These are phyloP conservation scores for Heliocidaris tuberculata DNA, from an alignment of 35 echinoderm and acorn worm genomes.

Conservation along the genomic window DNA sequence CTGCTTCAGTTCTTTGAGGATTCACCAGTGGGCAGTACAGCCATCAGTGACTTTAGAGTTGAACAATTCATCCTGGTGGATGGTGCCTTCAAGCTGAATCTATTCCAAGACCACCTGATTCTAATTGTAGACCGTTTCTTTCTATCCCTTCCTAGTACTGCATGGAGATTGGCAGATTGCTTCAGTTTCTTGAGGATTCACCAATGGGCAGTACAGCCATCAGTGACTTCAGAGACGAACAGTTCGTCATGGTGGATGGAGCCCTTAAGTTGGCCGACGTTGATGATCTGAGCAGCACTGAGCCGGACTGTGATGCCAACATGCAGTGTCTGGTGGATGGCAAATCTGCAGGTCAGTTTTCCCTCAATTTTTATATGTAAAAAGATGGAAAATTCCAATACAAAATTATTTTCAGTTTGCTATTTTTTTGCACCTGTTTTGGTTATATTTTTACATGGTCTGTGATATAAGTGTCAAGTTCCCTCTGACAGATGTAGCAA, in stretches of 20 bases:
- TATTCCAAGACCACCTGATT: too few relatives aligned
- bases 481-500: too few relatives aligned
- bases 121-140: not conserved
- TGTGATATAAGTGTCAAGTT: too few relatives aligned
- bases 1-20: slow-evolving; percentile 74
- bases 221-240: slow-evolving; percentile 79
- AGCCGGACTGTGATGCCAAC: slow-evolving; percentile 73
- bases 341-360: slow-evolving; percentile 51
- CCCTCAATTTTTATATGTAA: too few relatives aligned
- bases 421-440: not conserved
- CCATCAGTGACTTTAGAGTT: slow-evolving; percentile 72
- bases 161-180: slow-evolving; percentile 56
- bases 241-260: slow-evolving; percentile 77
- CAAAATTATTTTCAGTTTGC: not conserved
- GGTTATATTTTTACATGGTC: not conserved
- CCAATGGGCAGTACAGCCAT: slow-evolving; percentile 85
- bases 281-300: slow-evolving; percentile 77
- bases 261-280: slow-evolving; percentile 83
- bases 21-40: slow-evolving; percentile 82
- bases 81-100: slow-evolving; percentile 58
- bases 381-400: too few relatives aligned
- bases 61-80: slow-evolving; percentile 86
- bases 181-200: slow-evolving; percentile 77
- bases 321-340: slow-evolving; percentile 71
- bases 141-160: slow-evolving; percentile 48